Base-by-base conservation (phyloP, 2,888 invertebrate genomes). In the Megamerina dolium region DNA sequence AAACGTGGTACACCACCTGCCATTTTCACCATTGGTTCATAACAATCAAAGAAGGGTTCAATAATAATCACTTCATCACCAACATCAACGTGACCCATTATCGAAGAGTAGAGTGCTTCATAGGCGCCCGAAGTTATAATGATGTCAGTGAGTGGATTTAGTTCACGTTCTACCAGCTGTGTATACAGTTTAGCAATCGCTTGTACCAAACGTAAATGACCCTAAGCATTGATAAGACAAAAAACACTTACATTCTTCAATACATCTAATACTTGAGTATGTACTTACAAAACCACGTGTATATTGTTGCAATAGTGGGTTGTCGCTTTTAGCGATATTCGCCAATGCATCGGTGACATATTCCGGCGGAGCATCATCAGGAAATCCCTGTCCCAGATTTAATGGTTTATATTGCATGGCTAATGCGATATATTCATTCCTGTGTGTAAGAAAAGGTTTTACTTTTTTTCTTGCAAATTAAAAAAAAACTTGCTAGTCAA, bases 21-120 rank as follows among this genome's bases (percentile, higher is more conserved):
- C 57, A 83, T 81, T 54, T 76, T 79, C 12, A 95, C 87, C 88
- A 97, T 94, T 2, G 94, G 93, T 54, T 87, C 90, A 63, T 99
- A 99, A 64, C 96, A 97, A 72, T 99, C 99, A 66, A 94, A 99
- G 73, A 85, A 97, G 0, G 99, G 99, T 68, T 99, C 99, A 52
- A 99, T 93, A 18, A 99, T 89, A 47, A 97, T 93, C 43, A 92
- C 94, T 75, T 95, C 89, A 66, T 88, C 88, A 1, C 85, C 93
- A 2, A 78, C 78, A 56, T 88, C 87, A 8, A 96, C 82, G 61
- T 93, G 87, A 5, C 94, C 79, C 66, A 87, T 78, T 49, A 96
- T 84, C 9, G 88, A 74, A 36, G 85, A 83, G 72, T 85, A 97
- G 1, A 99, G 74, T 1, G 95, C 89, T 66, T 95, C 93, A 64